Conservation (phyloP, 1,140 invertebrate species). For the Hycleus cichorii region DNA sequence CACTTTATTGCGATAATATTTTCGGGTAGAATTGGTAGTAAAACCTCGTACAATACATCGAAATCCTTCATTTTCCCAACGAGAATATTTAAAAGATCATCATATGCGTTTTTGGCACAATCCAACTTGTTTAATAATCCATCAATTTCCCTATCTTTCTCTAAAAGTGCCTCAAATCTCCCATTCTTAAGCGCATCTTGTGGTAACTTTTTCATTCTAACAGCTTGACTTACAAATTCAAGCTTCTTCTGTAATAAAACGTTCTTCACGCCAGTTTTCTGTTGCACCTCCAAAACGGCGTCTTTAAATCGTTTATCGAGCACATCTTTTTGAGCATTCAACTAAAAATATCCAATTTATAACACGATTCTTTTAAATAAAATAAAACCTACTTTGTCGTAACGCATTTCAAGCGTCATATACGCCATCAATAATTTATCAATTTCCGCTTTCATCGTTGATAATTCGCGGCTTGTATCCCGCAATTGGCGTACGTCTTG, state of each 20-base stretch:
- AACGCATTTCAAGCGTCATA: constrained; percentile 68
- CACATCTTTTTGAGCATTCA: constrained; percentile 67
- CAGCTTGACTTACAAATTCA: constrained; percentile 28
- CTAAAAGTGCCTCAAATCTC: constrained; percentile 51
- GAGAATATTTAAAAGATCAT: constrained; percentile 68
- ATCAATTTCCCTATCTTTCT: constrained; percentile 73
- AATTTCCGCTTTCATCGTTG: constrained; percentile 57
- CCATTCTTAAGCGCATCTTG: constrained; percentile 46
- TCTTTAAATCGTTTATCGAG: constrained; percentile 70
- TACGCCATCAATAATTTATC: constrained; percentile 69
- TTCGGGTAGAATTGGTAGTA: too few relatives aligned
- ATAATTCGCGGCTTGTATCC: constrained; percentile 55
- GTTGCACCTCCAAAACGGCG: constrained; percentile 77
- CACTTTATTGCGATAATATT: too few relatives aligned
- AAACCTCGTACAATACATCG: constrained; percentile 44
- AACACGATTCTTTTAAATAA: constrained; percentile 6
- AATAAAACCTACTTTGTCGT: constrained; percentile 54
- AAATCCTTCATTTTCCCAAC: constrained; percentile 68
- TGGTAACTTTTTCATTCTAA: constrained; percentile 41
- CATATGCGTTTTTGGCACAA: constrained; percentile 71
- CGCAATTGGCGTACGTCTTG: constrained; percentile 58
- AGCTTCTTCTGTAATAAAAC: constrained; percentile 68
- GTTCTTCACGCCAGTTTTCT: constrained; percentile 70
- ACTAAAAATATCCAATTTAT: constrained; percentile 36
- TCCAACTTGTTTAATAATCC: constrained; percentile 75